Conservation (phyloP, 2,888 invertebrate genomes). For the Drosophila helvetica region DNA sequence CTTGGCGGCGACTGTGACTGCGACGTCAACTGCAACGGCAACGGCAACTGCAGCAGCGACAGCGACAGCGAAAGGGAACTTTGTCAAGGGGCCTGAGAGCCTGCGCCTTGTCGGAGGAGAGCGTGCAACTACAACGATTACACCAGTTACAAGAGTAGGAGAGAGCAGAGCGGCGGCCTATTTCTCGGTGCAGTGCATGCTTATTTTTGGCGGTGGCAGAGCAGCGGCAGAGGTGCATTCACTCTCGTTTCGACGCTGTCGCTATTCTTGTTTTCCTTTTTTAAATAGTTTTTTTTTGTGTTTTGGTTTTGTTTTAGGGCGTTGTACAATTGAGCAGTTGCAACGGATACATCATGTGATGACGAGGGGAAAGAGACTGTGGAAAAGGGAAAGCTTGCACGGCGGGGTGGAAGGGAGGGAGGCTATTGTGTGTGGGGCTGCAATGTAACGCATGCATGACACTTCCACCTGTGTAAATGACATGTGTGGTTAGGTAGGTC, state of each 20-base stretch:
- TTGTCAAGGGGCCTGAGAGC: not conserved
- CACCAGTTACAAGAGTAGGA: conserved; percentile 11
- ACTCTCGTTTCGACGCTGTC: conserved; percentile 66
- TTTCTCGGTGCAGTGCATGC: conserved; percentile 75
- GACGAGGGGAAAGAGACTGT: conserved; percentile 33
- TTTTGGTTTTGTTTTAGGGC: conserved; percentile 68
- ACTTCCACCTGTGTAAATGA: conserved; percentile 76
- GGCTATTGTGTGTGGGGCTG: not conserved
- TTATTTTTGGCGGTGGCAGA: conserved; percentile 69
- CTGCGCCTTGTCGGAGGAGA: conserved; percentile 16
- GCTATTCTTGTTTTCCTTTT: conserved; percentile 24
- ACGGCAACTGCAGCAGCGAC: not conserved
- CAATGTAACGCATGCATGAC: conserved; percentile 44
- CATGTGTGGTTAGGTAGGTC: conserved; percentile 69
- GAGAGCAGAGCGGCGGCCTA: conserved; percentile 62
- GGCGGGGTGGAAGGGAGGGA: not conserved
- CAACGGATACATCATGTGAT: conserved; percentile 76
- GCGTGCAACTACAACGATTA: conserved; percentile 31
- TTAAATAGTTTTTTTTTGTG: conserved; percentile 16
- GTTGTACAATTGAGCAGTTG: conserved; percentile 65
- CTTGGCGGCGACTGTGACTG: conserved; percentile 57
- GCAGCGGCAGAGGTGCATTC: conserved; percentile 57
- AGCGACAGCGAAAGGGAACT: conserved; percentile 4
- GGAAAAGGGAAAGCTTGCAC: not conserved
- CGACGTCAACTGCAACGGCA: conserved; percentile 13